Conservation (phyloP, 2,113 vertebrate species). For the Nerophis ophidion region DNA sequence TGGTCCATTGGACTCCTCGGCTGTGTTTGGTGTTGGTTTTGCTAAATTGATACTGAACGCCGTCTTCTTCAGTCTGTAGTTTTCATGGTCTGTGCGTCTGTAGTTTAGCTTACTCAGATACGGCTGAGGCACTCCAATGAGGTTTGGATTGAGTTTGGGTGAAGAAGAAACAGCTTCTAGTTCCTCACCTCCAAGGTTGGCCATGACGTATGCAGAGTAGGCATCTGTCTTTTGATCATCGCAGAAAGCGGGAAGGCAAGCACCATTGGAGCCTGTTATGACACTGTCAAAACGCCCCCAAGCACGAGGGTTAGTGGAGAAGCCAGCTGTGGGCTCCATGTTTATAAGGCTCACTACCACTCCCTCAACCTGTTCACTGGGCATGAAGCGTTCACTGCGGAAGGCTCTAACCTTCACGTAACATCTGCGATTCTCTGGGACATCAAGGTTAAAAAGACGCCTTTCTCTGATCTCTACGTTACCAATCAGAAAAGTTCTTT, state of each 20-base stretch:
- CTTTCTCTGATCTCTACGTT: constrained; percentile 98
- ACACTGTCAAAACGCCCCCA: constrained; percentile 97
- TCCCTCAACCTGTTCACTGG: constrained; percentile 88
- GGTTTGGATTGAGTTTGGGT: constrained; percentile 85
- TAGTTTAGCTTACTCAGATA: constrained; percentile 90
- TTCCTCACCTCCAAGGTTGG: constrained; percentile 91
- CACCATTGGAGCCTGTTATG: constrained; percentile 84
- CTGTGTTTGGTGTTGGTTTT: constrained; percentile 81
- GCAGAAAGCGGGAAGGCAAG: constrained; percentile 93
- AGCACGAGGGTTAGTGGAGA: constrained; percentile 86
- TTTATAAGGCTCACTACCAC: constrained; percentile 92
- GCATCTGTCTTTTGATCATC: constrained; percentile 84
- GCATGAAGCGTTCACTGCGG: constrained; percentile 88
- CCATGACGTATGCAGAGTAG: constrained; percentile 86
- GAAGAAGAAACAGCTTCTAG: constrained; percentile 84
- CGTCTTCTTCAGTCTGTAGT: constrained; percentile 83
- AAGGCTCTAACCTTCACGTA: constrained; percentile 91
- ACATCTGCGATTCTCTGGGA: constrained; percentile 90
- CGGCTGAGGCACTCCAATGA: constrained; percentile 89
- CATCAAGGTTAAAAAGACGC: constrained; percentile 92
- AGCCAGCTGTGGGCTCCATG: constrained; percentile 86
- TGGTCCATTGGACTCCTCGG: constrained; percentile 88
- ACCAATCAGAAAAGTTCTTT: constrained; percentile 91
- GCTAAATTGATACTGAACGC: constrained; percentile 92
- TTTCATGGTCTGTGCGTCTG: constrained; percentile 84